These are phyloP conservation scores for Pelosia muscerda DNA, from an alignment of 2,888 invertebrate species.

Conservation along the genomic window DNA sequence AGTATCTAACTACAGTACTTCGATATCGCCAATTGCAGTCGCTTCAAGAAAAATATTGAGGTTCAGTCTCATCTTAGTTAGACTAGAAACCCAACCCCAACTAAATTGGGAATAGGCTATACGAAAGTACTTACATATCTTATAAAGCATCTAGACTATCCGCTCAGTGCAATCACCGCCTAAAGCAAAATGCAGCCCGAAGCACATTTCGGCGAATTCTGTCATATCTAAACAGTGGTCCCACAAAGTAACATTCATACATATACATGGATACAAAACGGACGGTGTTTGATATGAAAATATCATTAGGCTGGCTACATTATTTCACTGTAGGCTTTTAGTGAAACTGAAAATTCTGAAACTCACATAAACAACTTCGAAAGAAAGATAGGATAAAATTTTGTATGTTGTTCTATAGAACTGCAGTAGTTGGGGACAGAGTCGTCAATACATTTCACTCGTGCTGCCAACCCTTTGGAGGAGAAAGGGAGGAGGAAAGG, in stretches of 20 bases:
- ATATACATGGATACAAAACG: constrained; percentile 1
- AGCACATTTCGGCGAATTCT: constrained; percentile 15
- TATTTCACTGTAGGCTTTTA: background rate
- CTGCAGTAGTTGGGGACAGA: too few species aligned
- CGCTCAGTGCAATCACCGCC: background rate
- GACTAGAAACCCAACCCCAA: too few species aligned
- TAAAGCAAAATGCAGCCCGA: constrained; percentile 19
- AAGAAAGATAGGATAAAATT: background rate
- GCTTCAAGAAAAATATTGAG: too few species aligned
- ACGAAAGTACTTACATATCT: too few species aligned
- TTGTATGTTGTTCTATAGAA: too few species aligned
- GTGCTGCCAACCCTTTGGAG: too few species aligned
- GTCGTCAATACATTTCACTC: too few species aligned
- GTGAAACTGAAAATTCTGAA: background rate
- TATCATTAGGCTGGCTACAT: constrained; percentile 1
- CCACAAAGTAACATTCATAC: constrained; percentile 16
- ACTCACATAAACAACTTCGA: background rate
- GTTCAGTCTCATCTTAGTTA: too few species aligned
- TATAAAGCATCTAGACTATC: background rate
- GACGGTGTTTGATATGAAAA: constrained; percentile 10
- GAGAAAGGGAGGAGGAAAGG: too few species aligned
- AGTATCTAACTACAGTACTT: too few species aligned
- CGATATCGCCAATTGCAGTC: too few species aligned
- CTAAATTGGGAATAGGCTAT: too few species aligned
- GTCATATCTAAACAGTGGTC: constrained; percentile 26